Evolutionary conservation across 2,797 vertebrate genomes (phyloP).

Genomic region (Coracias cyanogaster): DNA sequence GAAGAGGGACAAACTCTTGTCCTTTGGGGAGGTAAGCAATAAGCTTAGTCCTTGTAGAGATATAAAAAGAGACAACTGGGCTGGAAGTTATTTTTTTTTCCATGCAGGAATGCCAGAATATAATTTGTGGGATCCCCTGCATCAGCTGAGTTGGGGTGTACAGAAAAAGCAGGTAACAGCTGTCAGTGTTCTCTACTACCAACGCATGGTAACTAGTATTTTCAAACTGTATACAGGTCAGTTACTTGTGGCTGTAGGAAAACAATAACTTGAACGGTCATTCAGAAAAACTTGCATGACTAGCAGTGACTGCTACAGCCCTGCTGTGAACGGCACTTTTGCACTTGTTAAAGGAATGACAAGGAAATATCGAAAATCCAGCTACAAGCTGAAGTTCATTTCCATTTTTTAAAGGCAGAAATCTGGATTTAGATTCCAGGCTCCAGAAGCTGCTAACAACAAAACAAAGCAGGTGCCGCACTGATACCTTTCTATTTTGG

Average conservation of each 20-base stretch:
- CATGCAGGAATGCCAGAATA: background rate
- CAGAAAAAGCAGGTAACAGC: background rate
- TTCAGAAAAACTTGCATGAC: background rate
- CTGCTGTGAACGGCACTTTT: background rate
- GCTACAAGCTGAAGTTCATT: background rate
- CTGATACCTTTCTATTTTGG: background rate
- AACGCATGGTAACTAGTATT: accelerated
- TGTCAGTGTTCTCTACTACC: background rate
- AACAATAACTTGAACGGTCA: background rate
- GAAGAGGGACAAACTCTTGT: background rate
- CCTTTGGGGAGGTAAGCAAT: background rate
- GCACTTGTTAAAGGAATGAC: background rate
- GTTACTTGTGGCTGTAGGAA: background rate
- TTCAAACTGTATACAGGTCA: background rate
- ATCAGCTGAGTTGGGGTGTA: background rate
- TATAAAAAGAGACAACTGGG: background rate
- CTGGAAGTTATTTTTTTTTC: background rate
- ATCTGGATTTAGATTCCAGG: constrained; percentile 11
- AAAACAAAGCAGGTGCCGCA: constrained; percentile 48
- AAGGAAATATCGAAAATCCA: constrained; percentile 21
- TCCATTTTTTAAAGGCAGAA: constrained; percentile 44
- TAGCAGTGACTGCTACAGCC: background rate
- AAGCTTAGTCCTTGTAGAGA: background rate
- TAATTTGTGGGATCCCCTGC: background rate
- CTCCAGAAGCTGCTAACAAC: constrained; percentile 40